Base-by-base conservation (phyloP, 2,113 vertebrate genomes). In the Dromaius novaehollandiae region DNA sequence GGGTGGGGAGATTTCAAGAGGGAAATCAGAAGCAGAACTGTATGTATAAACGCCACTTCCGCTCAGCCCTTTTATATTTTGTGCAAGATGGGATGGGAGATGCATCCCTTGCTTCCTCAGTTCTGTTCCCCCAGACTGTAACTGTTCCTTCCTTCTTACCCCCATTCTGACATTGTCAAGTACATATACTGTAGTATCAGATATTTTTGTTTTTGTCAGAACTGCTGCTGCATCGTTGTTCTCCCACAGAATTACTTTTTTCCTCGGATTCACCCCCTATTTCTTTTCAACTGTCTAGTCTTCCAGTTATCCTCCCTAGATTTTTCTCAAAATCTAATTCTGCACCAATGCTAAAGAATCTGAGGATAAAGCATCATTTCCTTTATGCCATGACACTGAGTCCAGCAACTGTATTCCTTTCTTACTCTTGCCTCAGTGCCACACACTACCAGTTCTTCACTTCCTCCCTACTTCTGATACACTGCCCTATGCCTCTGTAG, bases 71-170 rank as follows among this genome's bases (percentile, higher is more conserved):
- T 63, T 22, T 58, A 48, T 48, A 19, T 36, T 48, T 8, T 28
- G 4, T 64, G 32, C 88, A 53, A 82, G 66, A 42, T 26, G 13
- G 11, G 36, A 32, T 56, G 69, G 20, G 36, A 85, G 19, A 74
- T 0, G 0, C 44, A 34, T 44, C 78, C 7, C 65, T 63, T 38
- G 13, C 16, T 80, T 79, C 6, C 19, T 13, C 73, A 42, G 0
- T 65, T 73, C 28, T 48, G 8, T 60, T 86, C 9, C 22, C 22
- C 10, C 18, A 71, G 20, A 50, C 4, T 65, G 4, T 25, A 60
- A 64, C 9, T 0, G 0, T 46, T 79, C 28, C 19, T 76, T 18
- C 80, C 30, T 17, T 64, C 56, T 80, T 61, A 56, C n/a, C 8
- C 6, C 1, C 38, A 6, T 58, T 94, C n/a, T 53, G 18, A 38